A percentile compares a stretch with the other conserved stretches of the same genome.
Conservation (phyloP, 2,797 vertebrate species). For the Acanthopagrus latus region DNA sequence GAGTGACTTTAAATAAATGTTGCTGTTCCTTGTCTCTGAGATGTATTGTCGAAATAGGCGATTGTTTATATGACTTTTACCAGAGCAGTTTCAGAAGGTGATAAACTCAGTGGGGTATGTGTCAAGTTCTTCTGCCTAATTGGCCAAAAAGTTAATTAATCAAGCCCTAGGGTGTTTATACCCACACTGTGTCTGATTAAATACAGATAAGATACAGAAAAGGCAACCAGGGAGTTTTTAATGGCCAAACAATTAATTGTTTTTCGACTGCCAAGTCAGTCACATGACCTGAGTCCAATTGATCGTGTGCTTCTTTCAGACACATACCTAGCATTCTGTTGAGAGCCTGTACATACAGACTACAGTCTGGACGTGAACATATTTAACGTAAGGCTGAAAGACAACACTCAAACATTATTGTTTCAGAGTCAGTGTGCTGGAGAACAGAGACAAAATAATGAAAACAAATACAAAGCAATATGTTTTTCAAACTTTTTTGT, state of each 20-base stretch:
- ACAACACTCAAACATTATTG: neutral
- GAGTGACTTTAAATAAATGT: neutral
- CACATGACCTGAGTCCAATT: neutral
- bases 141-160: neutral
- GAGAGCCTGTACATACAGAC: neutral
- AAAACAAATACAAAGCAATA: neutral
- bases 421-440: neutral
- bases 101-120: neutral
- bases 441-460: neutral
- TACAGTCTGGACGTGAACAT: neutral
- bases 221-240: neutral
- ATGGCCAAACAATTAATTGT: neutral
- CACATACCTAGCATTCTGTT: neutral
- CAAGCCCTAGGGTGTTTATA: neutral
- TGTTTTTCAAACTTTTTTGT: neutral
- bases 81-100: neutral
- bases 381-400: constrained; percentile 2
- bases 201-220: neutral
- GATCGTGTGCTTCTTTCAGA: neutral
- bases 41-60: neutral
- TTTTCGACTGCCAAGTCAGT: neutral
- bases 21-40: neutral
- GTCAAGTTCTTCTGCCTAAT: neutral
- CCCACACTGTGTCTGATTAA: too few relatives aligned
- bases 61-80: neutral